Conservation (phyloP, 2,113 vertebrate genomes). For the Pterocles burchelli region DNA sequence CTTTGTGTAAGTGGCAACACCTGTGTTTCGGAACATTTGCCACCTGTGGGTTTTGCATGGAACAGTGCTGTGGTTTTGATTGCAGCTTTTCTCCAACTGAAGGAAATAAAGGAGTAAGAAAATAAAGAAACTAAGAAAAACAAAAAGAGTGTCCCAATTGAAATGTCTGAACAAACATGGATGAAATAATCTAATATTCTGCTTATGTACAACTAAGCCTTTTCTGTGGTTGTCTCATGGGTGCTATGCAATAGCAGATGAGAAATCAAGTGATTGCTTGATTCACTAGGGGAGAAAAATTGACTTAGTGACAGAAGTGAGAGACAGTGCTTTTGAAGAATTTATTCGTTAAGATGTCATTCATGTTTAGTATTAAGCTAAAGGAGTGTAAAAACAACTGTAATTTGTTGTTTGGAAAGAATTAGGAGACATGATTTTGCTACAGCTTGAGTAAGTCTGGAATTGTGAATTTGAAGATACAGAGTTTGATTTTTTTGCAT, state of each 20-base stretch:
- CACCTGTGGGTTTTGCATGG: background rate
- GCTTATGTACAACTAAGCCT: background rate
- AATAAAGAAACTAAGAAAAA: background rate
- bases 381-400: background rate
- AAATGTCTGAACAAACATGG: background rate
- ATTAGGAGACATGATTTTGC: background rate
- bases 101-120: background rate
- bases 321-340: background rate
- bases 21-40: background rate
- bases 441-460: background rate
- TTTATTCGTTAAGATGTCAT: background rate
- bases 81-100: background rate
- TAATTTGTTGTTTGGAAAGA: background rate
- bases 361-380: background rate
- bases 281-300: background rate
- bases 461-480: background rate
- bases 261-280: background rate
- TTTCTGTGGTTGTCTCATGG: background rate
- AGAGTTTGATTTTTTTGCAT: background rate
- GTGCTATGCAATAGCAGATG: background rate
- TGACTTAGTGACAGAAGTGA: background rate
- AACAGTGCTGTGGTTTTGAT: background rate
- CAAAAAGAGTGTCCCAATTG: background rate
- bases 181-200: background rate
- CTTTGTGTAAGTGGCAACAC: background rate